Evolutionary conservation across 2,113 vertebrate genomes (phyloP), one percentile per base, ranked within the genome.

Genomic region (Embiotoca jacksoni): DNA sequence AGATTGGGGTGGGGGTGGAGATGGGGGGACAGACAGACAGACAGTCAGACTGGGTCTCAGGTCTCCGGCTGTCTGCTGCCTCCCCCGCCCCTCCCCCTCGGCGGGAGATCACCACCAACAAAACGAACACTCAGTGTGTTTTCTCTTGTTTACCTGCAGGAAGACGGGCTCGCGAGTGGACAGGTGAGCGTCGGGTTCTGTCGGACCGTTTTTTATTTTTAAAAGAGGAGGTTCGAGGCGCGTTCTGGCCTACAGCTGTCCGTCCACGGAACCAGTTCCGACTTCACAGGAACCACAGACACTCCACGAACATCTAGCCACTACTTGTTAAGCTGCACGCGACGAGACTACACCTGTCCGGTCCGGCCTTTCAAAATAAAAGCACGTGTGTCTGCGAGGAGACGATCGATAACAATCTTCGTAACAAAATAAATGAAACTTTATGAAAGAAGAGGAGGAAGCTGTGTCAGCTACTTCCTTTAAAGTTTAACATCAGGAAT

Each of bases 1-100:
- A 23, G 23, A 23, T 23, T 23, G 23, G 23, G 23, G 23, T 23
- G 23, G 23, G 23, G 23, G 23, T 23, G 23, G 23, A 23, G 23
- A 23, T 23, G 23, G 23, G 23, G 23, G 23, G 23, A 23, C 41
- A 44, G 41, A 44, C 41, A 11, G 2, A 1, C 10, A 6, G 2
- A 7, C 5, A 6, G 49, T 7, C 49, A 11, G 2, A 54, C 76
- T 23, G 82, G 81, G 69, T 11, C 74, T 7, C 44, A 23, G 49
- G 63, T 83, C 72, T 54, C 39, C 5, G n/a, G 30, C 82, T 62
- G 87, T 75, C 85, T 82, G 74, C 75, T 15, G 71, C 73, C 74
- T 16, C 15, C 80, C 60, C 85, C 71, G 79, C 83, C 88, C 90
- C 88, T 84, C 88, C 87, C 88, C 88, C 87, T 84, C 90, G 84